Base-by-base conservation (phyloP, 2,888 invertebrate species). In the Willowsia nigromaculata region DNA sequence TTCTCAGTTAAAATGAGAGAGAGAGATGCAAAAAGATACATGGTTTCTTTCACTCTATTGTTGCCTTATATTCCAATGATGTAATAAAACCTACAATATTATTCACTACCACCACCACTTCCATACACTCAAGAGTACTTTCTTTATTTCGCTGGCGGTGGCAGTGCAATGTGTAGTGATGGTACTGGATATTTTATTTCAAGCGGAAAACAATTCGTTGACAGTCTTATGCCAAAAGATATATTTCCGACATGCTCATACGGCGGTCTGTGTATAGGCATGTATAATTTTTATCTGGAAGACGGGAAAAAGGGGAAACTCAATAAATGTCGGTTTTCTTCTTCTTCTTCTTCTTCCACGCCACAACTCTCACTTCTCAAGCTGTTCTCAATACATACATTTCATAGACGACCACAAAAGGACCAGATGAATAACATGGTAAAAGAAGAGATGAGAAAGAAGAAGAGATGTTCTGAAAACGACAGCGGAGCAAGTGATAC, bases 141-240 rank as follows among this genome's bases (percentile, higher is more conserved):
- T 3, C 47, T 15, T 47, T 22, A 25, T 71, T 22, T 22, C 13
- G 22, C 47, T 47, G 43, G 40, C n/a, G 62, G 62, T 62, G 7
- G 59, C 6, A 62, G 33, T 27, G 37, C 43, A 56, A 22, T 43
- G 43, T n/a, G 47, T 65, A 15, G 33, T 83, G 30, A 11, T 65
- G 33, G 40, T n/a, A 22, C 43, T 78, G 74, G 88, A 88, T 88
- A 88, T 88, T 88, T 88, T 88, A 82, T 82, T 88, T 82, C 88
- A 82, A 82, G 88, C 82, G 88, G 74, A 88, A 88, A 88, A 88
- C 82, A 88, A 82, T 88, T 88, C 88, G 82, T 82, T 88, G 88
- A 88, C 88, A 88, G 82, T 88, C 82, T 87, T 68, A 87, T 81
- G 81, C 80, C 80, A 81, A 68, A 81, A 87, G 81, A 87, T 87